Evolutionary conservation across 2,888 invertebrate genomes (phyloP).

Genomic region (Falcaria lacertinaria): DNA sequence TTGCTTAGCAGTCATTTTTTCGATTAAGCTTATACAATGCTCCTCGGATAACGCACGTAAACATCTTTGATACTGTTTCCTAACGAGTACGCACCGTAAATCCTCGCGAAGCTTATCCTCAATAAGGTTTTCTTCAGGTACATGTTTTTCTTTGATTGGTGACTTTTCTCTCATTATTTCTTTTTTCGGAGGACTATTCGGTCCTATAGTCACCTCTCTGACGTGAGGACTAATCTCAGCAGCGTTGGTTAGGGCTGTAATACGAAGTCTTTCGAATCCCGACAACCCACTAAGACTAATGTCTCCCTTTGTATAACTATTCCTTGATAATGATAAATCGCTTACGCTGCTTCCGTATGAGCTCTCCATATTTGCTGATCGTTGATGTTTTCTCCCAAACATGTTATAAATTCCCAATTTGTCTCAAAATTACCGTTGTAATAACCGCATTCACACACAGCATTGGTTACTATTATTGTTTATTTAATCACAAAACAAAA

Average conservation of each 20-base stretch:
- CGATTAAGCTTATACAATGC: constrained; percentile 51
- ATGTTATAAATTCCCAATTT: too few species aligned
- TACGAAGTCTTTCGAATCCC: constrained; percentile 73
- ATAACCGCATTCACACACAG: too few species aligned
- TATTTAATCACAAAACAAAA: too few species aligned
- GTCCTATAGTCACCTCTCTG: constrained; percentile 76
- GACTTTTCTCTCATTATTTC: constrained; percentile 6
- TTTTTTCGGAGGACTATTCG: constrained; percentile 40
- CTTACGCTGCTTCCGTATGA: constrained; percentile 31
- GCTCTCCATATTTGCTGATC: constrained; percentile 33
- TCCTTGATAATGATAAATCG: constrained; percentile 27
- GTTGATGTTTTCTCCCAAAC: too few species aligned
- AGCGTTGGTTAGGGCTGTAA: constrained; percentile 81
- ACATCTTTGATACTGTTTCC: constrained; percentile 52
- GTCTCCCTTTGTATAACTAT: constrained; percentile 37
- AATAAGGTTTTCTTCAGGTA: constrained; percentile 40
- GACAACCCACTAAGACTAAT: constrained; percentile 50
- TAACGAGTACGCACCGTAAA: constrained; percentile 50
- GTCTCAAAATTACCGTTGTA: too few species aligned
- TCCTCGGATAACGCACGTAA: constrained; percentile 47
- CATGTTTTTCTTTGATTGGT: constrained; percentile 20
- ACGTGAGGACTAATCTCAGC: constrained; percentile 72
- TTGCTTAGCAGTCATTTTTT: constrained; percentile 54
- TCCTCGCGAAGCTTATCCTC: constrained; percentile 57
- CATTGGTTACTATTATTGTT: too few species aligned